These are phyloP conservation scores for Sebastes hopkinsi DNA, from an alignment of 2,797 vertebrate species.

Conservation along the genomic window DNA sequence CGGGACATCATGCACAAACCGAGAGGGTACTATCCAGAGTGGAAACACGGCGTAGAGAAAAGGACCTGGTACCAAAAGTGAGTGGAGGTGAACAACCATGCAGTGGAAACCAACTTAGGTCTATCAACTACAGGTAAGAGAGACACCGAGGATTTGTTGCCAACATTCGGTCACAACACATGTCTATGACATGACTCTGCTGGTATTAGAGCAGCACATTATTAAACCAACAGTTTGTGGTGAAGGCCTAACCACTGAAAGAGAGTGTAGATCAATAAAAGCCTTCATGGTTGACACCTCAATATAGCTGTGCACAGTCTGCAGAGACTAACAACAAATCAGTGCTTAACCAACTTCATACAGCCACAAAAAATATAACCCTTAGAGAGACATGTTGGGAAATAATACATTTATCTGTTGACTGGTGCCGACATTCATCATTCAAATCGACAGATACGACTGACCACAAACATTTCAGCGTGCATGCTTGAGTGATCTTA, in stretches of 20 bases:
- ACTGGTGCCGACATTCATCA: background rate
- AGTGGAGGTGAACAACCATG: too few species aligned
- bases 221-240: background rate
- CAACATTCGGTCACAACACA: background rate
- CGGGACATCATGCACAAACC: accelerated
- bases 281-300: conserved; percentile 17
- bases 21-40: too few species aligned
- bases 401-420: background rate
- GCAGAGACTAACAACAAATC: conserved; percentile 1
- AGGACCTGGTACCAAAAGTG: too few species aligned
- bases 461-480: background rate
- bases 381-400: background rate
- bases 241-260: conserved; percentile 11
- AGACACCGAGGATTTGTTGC: background rate
- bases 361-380: background rate
- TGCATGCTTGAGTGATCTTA: background rate
- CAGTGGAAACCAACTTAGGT: background rate
- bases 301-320: background rate
- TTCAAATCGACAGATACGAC: background rate
- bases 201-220: background rate
- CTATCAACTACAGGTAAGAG: background rate
- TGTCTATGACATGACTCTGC: background rate
- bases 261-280: conserved; percentile 26
- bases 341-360: background rate
- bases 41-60: too few species aligned